These are phyloP conservation scores for Drosophila birchii DNA, from an alignment of 2,888 invertebrate genomes.

Conservation along the genomic window DNA sequence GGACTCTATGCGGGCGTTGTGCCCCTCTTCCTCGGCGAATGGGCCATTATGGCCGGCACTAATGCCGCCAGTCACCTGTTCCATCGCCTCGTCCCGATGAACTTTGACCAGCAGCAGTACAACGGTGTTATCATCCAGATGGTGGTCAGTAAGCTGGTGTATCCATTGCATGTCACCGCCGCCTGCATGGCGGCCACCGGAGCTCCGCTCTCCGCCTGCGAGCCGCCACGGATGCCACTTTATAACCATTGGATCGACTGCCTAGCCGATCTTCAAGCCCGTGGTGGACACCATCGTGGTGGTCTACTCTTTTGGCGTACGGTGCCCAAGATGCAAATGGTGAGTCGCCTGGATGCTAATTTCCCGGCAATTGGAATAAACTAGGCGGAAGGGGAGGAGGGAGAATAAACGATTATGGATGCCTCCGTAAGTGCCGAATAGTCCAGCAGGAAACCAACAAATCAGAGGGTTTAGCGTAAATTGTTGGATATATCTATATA, in stretches of 20 bases:
- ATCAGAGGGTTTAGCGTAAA: not conserved
- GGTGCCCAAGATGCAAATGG: slow-evolving; percentile 39
- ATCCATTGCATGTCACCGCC: slow-evolving; percentile 57
- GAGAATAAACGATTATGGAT: not conserved
- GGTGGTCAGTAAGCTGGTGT: slow-evolving; percentile 31
- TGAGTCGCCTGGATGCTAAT: not conserved
- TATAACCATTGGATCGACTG: slow-evolving; percentile 62
- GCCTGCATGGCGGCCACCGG: slow-evolving; percentile 65
- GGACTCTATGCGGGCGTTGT: slow-evolving; percentile 59
- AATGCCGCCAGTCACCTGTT: slow-evolving; percentile 32
- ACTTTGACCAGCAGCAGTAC: slow-evolving; percentile 23
- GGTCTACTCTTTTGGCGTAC: slow-evolving; percentile 55
- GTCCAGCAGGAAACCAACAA: not conserved
- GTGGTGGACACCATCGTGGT: slow-evolving; percentile 60
- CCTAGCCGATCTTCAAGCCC: slow-evolving; percentile 48
- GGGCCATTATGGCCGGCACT: slow-evolving; percentile 45
- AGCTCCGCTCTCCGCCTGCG: slow-evolving; percentile 54
- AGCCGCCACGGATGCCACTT: slow-evolving; percentile 65
- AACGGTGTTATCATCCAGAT: slow-evolving; percentile 51
- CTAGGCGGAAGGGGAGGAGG: not conserved
- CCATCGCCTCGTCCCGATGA: slow-evolving; percentile 4
- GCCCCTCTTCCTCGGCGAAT: slow-evolving; percentile 54
- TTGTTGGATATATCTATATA: not conserved
- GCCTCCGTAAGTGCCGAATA: not conserved
- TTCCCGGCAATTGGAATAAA: fast-evolving